Conservation (phyloP, 2,113 vertebrate species). For the Poeciliopsis retropinna region DNA sequence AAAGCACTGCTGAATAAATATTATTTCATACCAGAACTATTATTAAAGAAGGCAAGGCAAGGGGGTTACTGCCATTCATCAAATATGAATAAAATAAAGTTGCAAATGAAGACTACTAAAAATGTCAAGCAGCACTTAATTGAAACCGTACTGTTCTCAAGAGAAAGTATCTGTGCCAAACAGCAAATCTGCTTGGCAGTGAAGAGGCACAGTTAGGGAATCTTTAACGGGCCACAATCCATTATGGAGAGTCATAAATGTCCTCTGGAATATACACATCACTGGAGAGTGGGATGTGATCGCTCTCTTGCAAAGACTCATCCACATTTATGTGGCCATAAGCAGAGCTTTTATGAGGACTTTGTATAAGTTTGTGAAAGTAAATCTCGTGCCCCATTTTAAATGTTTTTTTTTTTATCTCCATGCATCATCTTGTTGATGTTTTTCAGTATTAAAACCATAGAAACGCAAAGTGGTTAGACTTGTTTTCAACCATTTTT, state of each 20-base stretch:
- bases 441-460: background rate
- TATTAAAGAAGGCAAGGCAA: slow-evolving; percentile 32
- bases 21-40: slow-evolving; percentile 24
- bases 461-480: background rate
- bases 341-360: slow-evolving; percentile 58
- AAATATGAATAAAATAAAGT: slow-evolving; percentile 57
- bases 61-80: slow-evolving; percentile 36
- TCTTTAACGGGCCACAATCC: slow-evolving; percentile 71
- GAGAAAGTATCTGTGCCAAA: slow-evolving; percentile 63
- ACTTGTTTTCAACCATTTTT: slow-evolving; percentile 6
- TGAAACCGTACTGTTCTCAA: slow-evolving; percentile 68
- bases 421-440: background rate
- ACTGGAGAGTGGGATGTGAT: slow-evolving; percentile 57
- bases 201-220: slow-evolving; percentile 67
- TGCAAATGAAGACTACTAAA: slow-evolving; percentile 53
- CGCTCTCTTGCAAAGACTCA: slow-evolving; percentile 47
- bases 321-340: slow-evolving; percentile 64
- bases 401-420: slow-evolving; percentile 12
- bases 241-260: slow-evolving; percentile 73
- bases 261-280: slow-evolving; percentile 68
- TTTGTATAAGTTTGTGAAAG: slow-evolving; percentile 61
- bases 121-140: slow-evolving; percentile 63
- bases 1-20: slow-evolving; percentile 52
- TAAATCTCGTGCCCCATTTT: slow-evolving; percentile 22
- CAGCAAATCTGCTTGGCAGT: slow-evolving; percentile 63